phyloP scores from a whole-genome alignment of 2,797 vertebrate species.

The Echiichthys vipera region DNA sequence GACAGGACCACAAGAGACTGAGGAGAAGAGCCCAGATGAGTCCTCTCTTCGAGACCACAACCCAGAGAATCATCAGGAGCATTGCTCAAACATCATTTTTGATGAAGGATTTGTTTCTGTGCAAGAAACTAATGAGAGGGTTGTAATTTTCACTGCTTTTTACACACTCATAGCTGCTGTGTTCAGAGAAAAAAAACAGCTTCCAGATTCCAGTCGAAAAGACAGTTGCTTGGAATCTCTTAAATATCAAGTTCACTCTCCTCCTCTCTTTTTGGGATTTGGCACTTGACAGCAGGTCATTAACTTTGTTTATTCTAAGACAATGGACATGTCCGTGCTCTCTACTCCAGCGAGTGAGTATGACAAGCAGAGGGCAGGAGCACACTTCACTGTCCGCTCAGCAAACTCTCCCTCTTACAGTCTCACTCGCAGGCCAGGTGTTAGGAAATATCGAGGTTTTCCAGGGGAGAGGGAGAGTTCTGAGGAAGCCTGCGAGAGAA shows the following conservation, averaged over 20 bases:
- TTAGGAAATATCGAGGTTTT: slow-evolving; percentile 30
- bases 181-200: slow-evolving; percentile 16
- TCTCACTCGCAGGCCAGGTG: slow-evolving; percentile 47
- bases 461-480: background rate
- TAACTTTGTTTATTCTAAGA: slow-evolving; percentile 67
- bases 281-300: slow-evolving; percentile 59
- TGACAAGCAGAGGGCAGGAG: slow-evolving; percentile 32
- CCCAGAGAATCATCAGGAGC: slow-evolving; percentile 9
- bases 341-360: slow-evolving; percentile 44
- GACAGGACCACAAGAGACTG: slow-evolving; percentile 24
- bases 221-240: slow-evolving; percentile 41
- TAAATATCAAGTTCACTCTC: slow-evolving; percentile 60
- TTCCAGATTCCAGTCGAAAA: slow-evolving; percentile 25
- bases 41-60: slow-evolving; percentile 10
- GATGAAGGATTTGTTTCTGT: slow-evolving; percentile 19
- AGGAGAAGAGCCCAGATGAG: slow-evolving; percentile 32
- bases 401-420: slow-evolving; percentile 72
- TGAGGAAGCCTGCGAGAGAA: slow-evolving; percentile 6
- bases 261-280: slow-evolving; percentile 64
- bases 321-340: slow-evolving; percentile 78
- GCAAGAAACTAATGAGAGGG: slow-evolving; percentile 11
- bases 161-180: slow-evolving; percentile 12
- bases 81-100: slow-evolving; percentile 20
- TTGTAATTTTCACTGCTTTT: slow-evolving; percentile 6
- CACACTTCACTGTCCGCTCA: slow-evolving; percentile 76